These are phyloP conservation scores for Leptopterna dolabrata DNA, from an alignment of 2,888 invertebrate genomes.

Conservation along the genomic window DNA sequence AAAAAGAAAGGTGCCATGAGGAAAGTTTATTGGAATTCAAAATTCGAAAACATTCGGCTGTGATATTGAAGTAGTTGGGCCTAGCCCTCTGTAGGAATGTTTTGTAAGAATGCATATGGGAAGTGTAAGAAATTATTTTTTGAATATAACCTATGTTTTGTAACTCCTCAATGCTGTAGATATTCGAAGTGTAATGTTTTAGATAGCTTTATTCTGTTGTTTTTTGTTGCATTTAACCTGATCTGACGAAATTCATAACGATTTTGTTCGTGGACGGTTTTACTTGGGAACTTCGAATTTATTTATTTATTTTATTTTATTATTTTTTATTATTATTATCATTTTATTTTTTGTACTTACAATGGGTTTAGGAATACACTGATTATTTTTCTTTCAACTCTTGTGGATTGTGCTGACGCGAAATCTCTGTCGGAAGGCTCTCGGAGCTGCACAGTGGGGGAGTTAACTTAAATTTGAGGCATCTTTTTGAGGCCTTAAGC, in stretches of 20 bases:
- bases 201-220: neutral
- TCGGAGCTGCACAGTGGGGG: too few species aligned
- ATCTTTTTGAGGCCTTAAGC: too few species aligned
- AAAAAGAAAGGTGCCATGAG: constrained; percentile 43
- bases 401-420: too few species aligned
- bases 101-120: constrained; percentile 31
- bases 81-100: constrained; percentile 39
- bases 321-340: too few species aligned
- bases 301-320: too few species aligned
- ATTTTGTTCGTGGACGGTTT: too few species aligned
- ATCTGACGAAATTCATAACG: neutral
- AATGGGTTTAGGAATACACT: too few species aligned
- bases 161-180: constrained; percentile 4
- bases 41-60: constrained; percentile 43
- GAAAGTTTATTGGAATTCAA: constrained; percentile 39
- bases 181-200: neutral
- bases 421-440: too few species aligned
- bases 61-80: constrained; percentile 41
- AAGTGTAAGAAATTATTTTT: constrained; percentile 25
- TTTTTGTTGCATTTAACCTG: neutral
- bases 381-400: too few species aligned
- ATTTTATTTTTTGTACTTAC: too few species aligned
- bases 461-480: too few species aligned
- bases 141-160: constrained; percentile 15
- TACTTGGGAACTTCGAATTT: too few species aligned